These are phyloP conservation scores for Criorhina ranunculi DNA, from an alignment of 2,888 invertebrate genomes.

Conservation along the genomic window DNA sequence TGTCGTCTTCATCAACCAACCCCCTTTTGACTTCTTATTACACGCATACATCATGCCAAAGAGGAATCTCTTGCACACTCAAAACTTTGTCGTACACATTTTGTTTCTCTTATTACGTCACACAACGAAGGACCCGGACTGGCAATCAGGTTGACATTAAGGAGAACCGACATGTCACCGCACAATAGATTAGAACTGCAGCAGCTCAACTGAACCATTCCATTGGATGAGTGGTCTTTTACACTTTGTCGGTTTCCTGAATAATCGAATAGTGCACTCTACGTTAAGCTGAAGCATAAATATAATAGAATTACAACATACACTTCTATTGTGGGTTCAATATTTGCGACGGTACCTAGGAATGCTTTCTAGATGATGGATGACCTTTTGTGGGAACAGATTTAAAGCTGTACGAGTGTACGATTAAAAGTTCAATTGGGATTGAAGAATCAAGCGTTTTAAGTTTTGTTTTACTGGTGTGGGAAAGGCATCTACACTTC, in stretches of 20 bases:
- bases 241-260: constrained; percentile 47
- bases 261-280: constrained; percentile 35
- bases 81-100: constrained; percentile 3
- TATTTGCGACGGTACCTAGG: constrained; percentile 4
- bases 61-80: constrained; percentile 10
- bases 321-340: neutral
- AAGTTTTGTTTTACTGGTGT: no score
- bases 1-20: constrained; percentile 5
- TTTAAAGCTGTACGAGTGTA: neutral
- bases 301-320: constrained; percentile 10
- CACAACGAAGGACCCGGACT: neutral
- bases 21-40: constrained; percentile 60
- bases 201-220: constrained; percentile 27
- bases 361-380: constrained; percentile 50
- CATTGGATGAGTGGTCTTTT: constrained; percentile 50
- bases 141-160: constrained; percentile 62
- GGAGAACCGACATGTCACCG: constrained; percentile 63
- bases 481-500: no score
- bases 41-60: constrained; percentile 41
- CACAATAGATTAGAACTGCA: constrained; percentile 42
- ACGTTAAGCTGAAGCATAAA: constrained; percentile 22
- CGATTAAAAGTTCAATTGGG: neutral
- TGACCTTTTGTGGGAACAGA: constrained; percentile 36
- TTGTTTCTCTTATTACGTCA: neutral
- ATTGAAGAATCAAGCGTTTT: no score